Evolutionary conservation across 1,140 invertebrate species (phyloP), one percentile per base, ranked within the genome.

Genomic region (Sipha flava): DNA sequence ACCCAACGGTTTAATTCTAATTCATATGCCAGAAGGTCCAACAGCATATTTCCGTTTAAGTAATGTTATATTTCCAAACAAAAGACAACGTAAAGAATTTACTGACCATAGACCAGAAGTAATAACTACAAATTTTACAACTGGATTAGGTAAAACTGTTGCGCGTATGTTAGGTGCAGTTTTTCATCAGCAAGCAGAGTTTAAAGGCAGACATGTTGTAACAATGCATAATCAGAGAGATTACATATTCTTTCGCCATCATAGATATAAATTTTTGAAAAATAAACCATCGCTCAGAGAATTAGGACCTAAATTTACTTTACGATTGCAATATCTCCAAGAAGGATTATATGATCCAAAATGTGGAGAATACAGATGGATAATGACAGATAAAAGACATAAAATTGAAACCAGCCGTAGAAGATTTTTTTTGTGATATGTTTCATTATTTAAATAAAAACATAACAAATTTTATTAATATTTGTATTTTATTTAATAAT

Each of bases 161-260:
- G 93, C 93, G 7, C 89, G 97, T 81, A 95, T 99, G 94, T 87
- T 99, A 62, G 94, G 95, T n/a, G 92, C 95, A 1, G 85, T 99
- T 14, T 99, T 99, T 87, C 97, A 98, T 85, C 95, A 96, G 87
- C 91, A 97, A 84, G 97, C 98, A 0, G 90, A 99, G 84, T 99
- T 98, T 85, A 90, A 91, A 83, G 97, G 97, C 1, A 89, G 96
- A 21, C 88, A 97, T 82, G 96, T 92, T 3, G 94, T 97, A 18
- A 98, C 98, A 18, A 98, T 99, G 85, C 98, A 99, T 85, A 99
- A 99, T 88, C 98, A 99, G 85, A 88, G 98, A 81, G 98, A 99
- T 88, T 99, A 97, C 83, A 97, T 99, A 83, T 99, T 99, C 86
- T 98, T 99, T 84, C 90, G 98, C 75, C 96, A 99, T 87, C 97